Evolutionary conservation across 2,113 vertebrate genomes (phyloP), one percentile per base, ranked within the genome.

Genomic region (Pogonocichla stellata): DNA sequence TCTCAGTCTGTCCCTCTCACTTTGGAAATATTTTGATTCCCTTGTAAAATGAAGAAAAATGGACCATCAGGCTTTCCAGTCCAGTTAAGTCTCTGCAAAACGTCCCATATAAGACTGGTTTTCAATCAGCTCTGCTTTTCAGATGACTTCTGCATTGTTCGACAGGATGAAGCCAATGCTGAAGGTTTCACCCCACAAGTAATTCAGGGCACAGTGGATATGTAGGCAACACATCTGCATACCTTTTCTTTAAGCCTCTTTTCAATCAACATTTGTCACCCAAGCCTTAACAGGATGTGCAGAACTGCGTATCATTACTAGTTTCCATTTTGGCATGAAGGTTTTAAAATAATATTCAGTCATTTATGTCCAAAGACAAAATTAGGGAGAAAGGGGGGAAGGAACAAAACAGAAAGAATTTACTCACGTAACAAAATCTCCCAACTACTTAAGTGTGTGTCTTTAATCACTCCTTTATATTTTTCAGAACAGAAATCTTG

Each of bases 131-230:
- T 73, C 38, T 73, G 74, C 38, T 53, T 9, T 42, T 86, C 38
- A 77, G 6, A 19, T 65, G 62, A 58, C 19, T 66, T 38, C 12
- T 43, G 34, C n/a, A 13, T 22, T 62, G 5, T 45, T 38, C 0
- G 0, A 4, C 18, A 5, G 1, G 38, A 29, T 40, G 34, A 79
- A 94, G 40, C 12, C 43, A 83, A 17, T 0, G 1, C 17, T 75
- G 40, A 80, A 69, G 18, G 38, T 50, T 50, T 65, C 56, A 74
- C 2, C 8, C 11, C 40, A 42, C 36, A 70, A 29, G 14, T 64
- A 60, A 5, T 60, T 70, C 20, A 67, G 24, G 20, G 24, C 29
- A 38, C 2, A 56, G 48, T 4, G 56, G 23, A 40, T 31, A 4
- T 54, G 33, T 23, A 65, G 26, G 26, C 61, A 83, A 51, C 16